Evolutionary conservation across 2,888 invertebrate species (phyloP).

Genomic region (Sipunculus nudus): DNA sequence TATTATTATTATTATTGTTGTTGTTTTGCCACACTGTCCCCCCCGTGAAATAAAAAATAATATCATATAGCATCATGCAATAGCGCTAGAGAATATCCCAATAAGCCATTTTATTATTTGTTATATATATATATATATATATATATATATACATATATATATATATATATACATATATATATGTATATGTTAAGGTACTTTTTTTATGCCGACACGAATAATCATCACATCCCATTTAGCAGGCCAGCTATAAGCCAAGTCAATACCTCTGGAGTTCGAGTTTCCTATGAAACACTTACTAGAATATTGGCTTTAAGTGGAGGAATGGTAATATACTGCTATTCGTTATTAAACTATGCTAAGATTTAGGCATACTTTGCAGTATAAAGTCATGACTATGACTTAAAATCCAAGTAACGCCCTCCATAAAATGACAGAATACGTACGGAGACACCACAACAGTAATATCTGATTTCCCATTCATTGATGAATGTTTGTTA

Average conservation of each 20-base stretch:
- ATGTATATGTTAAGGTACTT: neutral
- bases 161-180: slow-evolving; percentile 11
- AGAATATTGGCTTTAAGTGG: too few species aligned
- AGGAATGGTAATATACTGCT: too few species aligned
- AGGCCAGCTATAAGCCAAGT: neutral
- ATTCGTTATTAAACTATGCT: too few species aligned
- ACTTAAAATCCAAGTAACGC: too few species aligned
- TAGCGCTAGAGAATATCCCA: neutral
- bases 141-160: slow-evolving; percentile 15
- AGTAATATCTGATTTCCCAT: too few species aligned
- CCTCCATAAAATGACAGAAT: too few species aligned
- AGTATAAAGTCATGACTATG: too few species aligned
- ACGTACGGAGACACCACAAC: too few species aligned
- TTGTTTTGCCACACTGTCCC: neutral
- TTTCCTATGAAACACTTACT: too few species aligned
- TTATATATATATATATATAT: slow-evolving; percentile 1
- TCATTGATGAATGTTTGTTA: too few species aligned
- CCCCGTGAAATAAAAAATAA: neutral
- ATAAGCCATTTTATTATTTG: neutral
- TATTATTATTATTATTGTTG: neutral
- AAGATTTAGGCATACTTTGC: too few species aligned
- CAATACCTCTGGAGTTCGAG: too few species aligned
- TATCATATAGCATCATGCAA: neutral
- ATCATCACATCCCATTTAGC: neutral
- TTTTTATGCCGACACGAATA: neutral